Evolutionary conservation across 2,113 vertebrate genomes (phyloP), one percentile per base, ranked within the genome.

Genomic region (Heteronetta atricapilla): DNA sequence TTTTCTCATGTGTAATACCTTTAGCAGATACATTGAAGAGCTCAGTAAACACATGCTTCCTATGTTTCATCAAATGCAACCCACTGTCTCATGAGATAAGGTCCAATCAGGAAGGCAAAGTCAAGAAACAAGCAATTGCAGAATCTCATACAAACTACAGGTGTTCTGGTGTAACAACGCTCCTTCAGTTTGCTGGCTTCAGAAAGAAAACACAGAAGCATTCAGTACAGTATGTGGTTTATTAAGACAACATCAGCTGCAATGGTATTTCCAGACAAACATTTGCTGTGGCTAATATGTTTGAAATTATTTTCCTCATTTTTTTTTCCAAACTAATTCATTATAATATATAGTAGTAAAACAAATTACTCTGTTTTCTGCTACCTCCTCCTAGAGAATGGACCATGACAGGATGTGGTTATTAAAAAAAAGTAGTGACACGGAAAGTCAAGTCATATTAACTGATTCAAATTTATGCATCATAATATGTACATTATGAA

Each of bases 11-110:
- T 89, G 48, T 96, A 97, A 97, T 97, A 96, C 90, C 59, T 98
- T 97, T 96, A 95, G 82, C 80, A 95, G 97, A 96, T 91, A 96
- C 25, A 58, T 0, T 40, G 48, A 82, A 89, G 69, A 97, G 67
- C 63, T 97, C 94, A 96, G 89, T 78, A 97, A 97, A 97, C 90
- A 96, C 67, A 92, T 29, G 52, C 83, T 97, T 97, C 90, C 86
- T 95, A 77, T 60, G 52, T 82, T 93, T 97, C 95, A 97, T 88
- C 96, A 97, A 93, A 82, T 69, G 56, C 90, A 95, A 96, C 92
- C 79, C 64, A 67, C 64, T 82, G 92, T 81, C 96, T 85, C 88
- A 66, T 88, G 94, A 96, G 96, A 97, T 84, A 94, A 93, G 52
- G 81, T 81, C 62, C 74, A 82, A 33, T 21, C 11, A 33, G 87